Conservation (phyloP, 2,797 vertebrate species). For the Spheniscus humboldti region DNA sequence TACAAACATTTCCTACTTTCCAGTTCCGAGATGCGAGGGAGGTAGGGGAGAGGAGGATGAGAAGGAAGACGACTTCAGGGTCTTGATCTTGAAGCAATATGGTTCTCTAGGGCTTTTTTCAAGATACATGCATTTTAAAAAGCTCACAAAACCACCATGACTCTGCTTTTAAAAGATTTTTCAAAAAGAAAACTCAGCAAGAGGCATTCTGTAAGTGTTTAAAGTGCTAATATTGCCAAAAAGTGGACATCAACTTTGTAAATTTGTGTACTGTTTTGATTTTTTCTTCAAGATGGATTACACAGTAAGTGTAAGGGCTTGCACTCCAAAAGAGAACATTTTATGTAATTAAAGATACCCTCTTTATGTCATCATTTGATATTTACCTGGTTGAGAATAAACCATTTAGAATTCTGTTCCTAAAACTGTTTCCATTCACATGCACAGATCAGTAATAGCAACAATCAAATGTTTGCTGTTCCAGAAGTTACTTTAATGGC, state of each 20-base stretch:
- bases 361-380: neutral
- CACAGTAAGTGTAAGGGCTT: neutral
- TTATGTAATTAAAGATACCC: neutral
- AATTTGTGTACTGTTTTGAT: neutral
- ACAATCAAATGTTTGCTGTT: neutral
- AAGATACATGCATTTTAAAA: neutral
- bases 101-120: neutral
- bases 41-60: neutral
- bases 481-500: neutral
- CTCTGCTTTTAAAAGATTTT: neutral
- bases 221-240: neutral
- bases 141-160: neutral
- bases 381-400: neutral
- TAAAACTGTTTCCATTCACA: neutral
- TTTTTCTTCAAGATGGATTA: neutral
- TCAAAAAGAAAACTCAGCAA: neutral
- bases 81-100: neutral
- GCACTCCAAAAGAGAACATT: neutral
- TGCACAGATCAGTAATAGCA: neutral
- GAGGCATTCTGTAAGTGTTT: neutral
- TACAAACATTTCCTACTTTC: neutral
- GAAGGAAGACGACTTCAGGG: neutral
- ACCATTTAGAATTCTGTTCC: neutral
- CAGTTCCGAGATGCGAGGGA: fast-evolving
- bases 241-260: neutral